A percentile compares a stretch with the other conserved stretches of the same genome.
Conservation (phyloP, 1,140 invertebrate species). For the Eriosoma lanigerum region DNA sequence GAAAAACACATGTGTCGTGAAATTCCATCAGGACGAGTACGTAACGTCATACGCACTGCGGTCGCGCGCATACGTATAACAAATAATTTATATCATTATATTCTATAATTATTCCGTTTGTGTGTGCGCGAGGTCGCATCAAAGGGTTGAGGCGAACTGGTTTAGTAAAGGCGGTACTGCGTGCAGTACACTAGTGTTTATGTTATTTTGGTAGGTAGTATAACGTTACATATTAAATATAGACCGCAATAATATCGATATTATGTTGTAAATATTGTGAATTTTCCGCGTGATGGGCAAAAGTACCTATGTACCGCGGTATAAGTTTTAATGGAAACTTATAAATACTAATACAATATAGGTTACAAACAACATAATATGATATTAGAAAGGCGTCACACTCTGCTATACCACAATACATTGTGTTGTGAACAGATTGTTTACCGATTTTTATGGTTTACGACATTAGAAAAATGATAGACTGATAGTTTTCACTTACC, state of each 20-base stretch:
- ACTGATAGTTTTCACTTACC: neutral
- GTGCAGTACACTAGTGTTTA: too few species aligned
- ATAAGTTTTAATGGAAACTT: neutral
- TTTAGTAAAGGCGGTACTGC: too few species aligned
- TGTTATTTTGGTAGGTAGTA: neutral
- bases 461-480: neutral
- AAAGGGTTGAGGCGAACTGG: conserved; percentile 6
- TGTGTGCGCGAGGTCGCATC: neutral
- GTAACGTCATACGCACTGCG: neutral
- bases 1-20: conserved; percentile 11
- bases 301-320: neutral
- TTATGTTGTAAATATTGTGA: too few species aligned
- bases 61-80: neutral
- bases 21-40: neutral
- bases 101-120: too few species aligned
- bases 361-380: neutral
- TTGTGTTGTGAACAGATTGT: too few species aligned
- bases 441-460: too few species aligned
- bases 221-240: too few species aligned
- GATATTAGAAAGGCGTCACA: too few species aligned
- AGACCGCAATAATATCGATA: too few species aligned
- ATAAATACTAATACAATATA: too few species aligned
- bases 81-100: neutral
- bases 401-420: too few species aligned
- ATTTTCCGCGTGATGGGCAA: neutral